These are phyloP conservation scores for Diabrotica undecimpunctata DNA, from an alignment of 1,140 invertebrate genomes.

Conservation along the genomic window DNA sequence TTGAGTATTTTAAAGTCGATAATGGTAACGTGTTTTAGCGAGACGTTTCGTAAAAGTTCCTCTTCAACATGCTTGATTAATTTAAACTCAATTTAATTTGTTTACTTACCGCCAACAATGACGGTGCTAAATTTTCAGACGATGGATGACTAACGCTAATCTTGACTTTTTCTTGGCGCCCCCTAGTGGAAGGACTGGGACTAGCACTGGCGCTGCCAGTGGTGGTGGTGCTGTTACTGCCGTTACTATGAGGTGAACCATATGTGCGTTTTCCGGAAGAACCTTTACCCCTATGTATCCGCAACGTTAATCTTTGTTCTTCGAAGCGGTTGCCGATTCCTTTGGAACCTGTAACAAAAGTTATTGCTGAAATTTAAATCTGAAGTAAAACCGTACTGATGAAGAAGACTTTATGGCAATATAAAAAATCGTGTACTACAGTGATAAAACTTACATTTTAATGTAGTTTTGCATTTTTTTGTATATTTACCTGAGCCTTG, in stretches of 20 bases:
- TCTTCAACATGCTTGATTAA: no score
- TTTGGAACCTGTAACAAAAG: conserved; percentile 38
- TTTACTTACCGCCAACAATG: conserved; percentile 31
- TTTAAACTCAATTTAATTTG: background rate
- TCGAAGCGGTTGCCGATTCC: conserved; percentile 68
- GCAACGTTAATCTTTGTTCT: conserved; percentile 82
- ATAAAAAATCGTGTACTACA: no score
- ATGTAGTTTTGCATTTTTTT: no score
- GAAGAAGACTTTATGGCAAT: no score
- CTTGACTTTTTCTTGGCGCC: conserved; percentile 70
- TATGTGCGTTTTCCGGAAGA: conserved; percentile 53
- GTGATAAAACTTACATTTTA: no score
- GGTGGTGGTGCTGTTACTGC: conserved; percentile 55
- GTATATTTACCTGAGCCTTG: no score
- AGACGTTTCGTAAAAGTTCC: no score
- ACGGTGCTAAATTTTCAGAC: conserved; percentile 63
- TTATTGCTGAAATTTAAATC: background rate
- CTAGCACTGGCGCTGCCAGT: conserved; percentile 54
- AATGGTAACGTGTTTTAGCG: no score
- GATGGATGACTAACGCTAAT: conserved; percentile 81
- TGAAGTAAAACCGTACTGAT: no score
- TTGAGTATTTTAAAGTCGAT: no score
- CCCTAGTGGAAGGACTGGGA: conserved; percentile 56
- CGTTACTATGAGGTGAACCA: conserved; percentile 59
- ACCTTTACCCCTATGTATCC: conserved; percentile 82